These are phyloP conservation scores for Bufo gargarizans DNA, from an alignment of 2,113 vertebrate species.

Conservation along the genomic window DNA sequence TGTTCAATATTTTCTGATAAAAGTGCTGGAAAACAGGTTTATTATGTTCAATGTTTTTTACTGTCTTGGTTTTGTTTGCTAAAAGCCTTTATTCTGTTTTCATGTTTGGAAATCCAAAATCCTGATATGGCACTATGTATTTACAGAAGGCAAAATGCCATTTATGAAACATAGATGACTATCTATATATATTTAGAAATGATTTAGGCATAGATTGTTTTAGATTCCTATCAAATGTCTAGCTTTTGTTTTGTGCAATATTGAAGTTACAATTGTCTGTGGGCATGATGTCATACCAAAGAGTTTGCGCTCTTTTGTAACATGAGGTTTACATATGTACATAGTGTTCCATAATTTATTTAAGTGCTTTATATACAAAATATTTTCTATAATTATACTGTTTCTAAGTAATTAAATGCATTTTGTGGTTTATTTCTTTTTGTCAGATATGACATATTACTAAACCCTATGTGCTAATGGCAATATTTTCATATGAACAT, in stretches of 20 bases:
- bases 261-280: slow-evolving; percentile 54
- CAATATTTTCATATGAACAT: background rate
- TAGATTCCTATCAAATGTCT: slow-evolving; percentile 38
- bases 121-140: slow-evolving; percentile 36
- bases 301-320: slow-evolving; percentile 39
- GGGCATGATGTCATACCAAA: slow-evolving; percentile 57
- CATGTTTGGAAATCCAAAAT: slow-evolving; percentile 33
- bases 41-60: background rate
- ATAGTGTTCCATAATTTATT: slow-evolving; percentile 57
- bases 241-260: slow-evolving; percentile 53
- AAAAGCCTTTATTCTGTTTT: background rate
- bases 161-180: slow-evolving; percentile 32
- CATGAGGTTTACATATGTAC: slow-evolving; percentile 55
- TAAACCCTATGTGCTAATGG: background rate
- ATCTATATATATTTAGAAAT: slow-evolving; percentile 54
- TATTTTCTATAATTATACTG: slow-evolving; percentile 60
- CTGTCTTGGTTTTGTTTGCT: slow-evolving; percentile 33
- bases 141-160: slow-evolving; percentile 14
- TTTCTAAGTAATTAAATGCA: slow-evolving; percentile 53
- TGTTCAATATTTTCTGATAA: background rate
- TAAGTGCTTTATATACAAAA: slow-evolving; percentile 56
- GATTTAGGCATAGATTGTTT: slow-evolving; percentile 47
- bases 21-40: slow-evolving; percentile 31
- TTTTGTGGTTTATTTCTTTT: slow-evolving; percentile 34
- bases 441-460: background rate